phyloP scores from a whole-genome alignment of 92 coral and sea anemone species.

The Bergia puertoricense region DNA sequence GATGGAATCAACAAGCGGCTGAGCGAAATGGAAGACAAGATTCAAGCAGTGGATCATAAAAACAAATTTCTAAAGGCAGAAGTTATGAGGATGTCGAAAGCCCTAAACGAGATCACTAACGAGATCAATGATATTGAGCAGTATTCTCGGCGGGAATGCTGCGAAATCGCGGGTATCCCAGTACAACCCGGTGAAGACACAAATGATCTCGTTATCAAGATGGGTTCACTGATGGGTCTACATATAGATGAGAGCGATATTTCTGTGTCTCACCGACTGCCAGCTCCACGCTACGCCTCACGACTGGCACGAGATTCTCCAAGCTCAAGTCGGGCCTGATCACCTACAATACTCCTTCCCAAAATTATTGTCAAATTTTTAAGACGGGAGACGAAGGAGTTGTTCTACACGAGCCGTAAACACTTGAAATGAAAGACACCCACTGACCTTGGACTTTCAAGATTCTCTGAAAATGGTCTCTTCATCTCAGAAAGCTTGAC shows the following conservation, averaged over 20 bases:
- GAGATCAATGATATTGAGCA: not conserved
- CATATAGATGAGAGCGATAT: no score
- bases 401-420: slow-evolving; percentile 7
- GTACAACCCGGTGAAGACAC: not conserved
- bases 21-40: slow-evolving; percentile 15
- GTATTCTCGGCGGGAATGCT: slow-evolving; percentile 39
- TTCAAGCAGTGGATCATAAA: not conserved
- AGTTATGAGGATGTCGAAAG: slow-evolving; percentile 20
- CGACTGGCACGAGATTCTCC: no score
- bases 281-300: no score
- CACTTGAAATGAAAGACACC: slow-evolving; percentile 7
- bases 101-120: not conserved
- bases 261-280: no score
- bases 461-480: slow-evolving; percentile 25
- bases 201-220: no score
- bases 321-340: no score
- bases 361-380: slow-evolving; percentile 35
- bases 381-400: no score
- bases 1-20: not conserved
- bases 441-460: slow-evolving; percentile 36
- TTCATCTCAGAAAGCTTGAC: slow-evolving; percentile 35
- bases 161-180: slow-evolving; percentile 29
- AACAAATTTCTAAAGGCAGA: not conserved
- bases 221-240: no score
- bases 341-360: slow-evolving; percentile 8